Evolutionary conservation across 2,888 invertebrate species (phyloP), one percentile per base, ranked within the genome.

Genomic region (Atrina japonica): DNA sequence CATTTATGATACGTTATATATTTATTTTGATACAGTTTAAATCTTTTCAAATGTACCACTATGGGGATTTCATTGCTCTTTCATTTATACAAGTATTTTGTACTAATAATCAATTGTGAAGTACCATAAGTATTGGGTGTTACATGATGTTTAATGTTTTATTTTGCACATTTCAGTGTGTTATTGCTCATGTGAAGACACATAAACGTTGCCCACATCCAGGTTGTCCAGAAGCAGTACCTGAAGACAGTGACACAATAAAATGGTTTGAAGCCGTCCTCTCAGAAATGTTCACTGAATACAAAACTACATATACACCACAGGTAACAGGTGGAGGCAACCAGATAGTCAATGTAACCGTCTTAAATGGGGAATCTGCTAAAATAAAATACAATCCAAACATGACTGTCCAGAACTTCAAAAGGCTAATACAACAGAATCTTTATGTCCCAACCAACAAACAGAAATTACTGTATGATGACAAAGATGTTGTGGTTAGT

Each of bases 391-490:
- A 73, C 52, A 55, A 53, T 25, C 65, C 78, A 7, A 47, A 40
- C 55, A 73, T 79, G 77, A 67, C 74, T 27, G 49, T 83, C 5
- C 25, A 56, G 0, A 61, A 76, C 16, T 52, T 83, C 52, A 81
- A 83, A 41, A 27, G 41, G 6, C 63, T 58, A 16, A 77, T 83
- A 16, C 45, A 75, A 9, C 18, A 11, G 1, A 43, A 73, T 30
- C 47, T 79, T 41, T 68, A 73, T 2, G 78, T 80, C 58, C 73
- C 76, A 7, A 55, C 64, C 3, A 65, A 64, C 11, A 81, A 80
- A 49, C 83, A 83, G 64, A 81, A 78, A 41, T 64, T 83, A 3
- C 63, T 80, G 16, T 79, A 75, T 58, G 75, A 79, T 30, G 78
- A 75, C 7, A 73, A 53, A n/a, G 83, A 80, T 66, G 27, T 83